A percentile compares a stretch with the other conserved stretches of the same genome.
phyloP scores from a whole-genome alignment of 2,113 vertebrate genomes.

The Amblyopsis rosae region DNA sequence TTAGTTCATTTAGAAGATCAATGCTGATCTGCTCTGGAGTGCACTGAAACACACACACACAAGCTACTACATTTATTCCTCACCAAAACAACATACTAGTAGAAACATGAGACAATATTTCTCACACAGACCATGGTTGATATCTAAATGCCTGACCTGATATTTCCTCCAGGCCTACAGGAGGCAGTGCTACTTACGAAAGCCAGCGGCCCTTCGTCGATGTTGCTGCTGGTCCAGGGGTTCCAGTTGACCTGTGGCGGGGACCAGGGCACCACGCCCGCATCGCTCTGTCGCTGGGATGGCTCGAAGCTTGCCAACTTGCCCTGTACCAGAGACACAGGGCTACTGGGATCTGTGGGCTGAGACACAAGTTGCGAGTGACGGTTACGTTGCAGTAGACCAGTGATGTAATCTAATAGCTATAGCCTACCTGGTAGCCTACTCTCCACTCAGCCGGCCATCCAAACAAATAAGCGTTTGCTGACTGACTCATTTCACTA shows the following conservation, averaged over 20 bases:
- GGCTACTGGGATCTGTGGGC: constrained; percentile 77
- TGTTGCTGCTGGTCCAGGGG: constrained; percentile 97
- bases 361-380: constrained; percentile 37
- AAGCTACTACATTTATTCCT: neutral
- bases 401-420: neutral
- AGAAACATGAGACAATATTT: no score
- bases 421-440: no score
- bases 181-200: constrained; percentile 77
- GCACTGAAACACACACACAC: constrained; percentile 72
- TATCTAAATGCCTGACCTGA: no score
- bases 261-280: constrained; percentile 94
- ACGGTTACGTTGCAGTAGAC: neutral
- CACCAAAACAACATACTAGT: no score
- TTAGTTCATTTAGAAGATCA: constrained; percentile 85
- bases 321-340: constrained; percentile 82
- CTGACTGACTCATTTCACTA: no score
- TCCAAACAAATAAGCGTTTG: no score
- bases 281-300: constrained; percentile 80
- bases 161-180: neutral
- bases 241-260: constrained; percentile 98
- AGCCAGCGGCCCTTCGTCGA: constrained; percentile 94
- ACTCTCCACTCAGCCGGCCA: no score
- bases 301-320: constrained; percentile 93
- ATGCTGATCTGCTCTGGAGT: constrained; percentile 90
- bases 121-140: no score